These are phyloP conservation scores for Yponomeuta sedellus DNA, from an alignment of 2,888 invertebrate species.

Conservation along the genomic window DNA sequence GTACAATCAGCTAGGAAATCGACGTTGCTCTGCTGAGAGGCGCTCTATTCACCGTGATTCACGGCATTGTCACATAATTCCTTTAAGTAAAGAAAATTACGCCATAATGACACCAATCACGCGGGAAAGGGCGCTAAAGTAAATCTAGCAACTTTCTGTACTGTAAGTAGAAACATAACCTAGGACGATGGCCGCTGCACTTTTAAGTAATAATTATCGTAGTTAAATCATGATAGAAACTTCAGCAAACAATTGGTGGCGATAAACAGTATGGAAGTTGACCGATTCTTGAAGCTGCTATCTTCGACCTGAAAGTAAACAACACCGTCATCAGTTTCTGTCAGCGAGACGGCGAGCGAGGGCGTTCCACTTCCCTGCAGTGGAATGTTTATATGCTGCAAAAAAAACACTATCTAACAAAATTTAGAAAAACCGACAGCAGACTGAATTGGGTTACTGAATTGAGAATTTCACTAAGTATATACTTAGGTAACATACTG, in stretches of 20 bases:
- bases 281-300: slow-evolving; percentile 42
- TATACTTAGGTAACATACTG: too few relatives aligned
- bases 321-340: not conserved
- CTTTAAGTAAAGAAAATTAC: not conserved
- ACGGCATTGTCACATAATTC: not conserved
- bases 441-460: too few relatives aligned
- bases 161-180: not conserved
- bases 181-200: not conserved
- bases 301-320: slow-evolving; percentile 4
- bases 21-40: not conserved
- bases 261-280: slow-evolving; percentile 60
- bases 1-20: not conserved
- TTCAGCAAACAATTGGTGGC: slow-evolving; percentile 14
- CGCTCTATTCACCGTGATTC: not conserved
- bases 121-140: not conserved
- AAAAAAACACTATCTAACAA: too few relatives aligned
- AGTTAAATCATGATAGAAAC: not conserved
- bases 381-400: too few relatives aligned
- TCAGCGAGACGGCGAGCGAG: too few relatives aligned
- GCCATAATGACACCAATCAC: too few relatives aligned
- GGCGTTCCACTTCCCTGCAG: too few relatives aligned
- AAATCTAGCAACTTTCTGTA: not conserved
- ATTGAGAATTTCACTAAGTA: too few relatives aligned
- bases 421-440: too few relatives aligned
- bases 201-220: not conserved